phyloP scores from a whole-genome alignment of 1,140 invertebrate species.

The Aphis gossypii region DNA sequence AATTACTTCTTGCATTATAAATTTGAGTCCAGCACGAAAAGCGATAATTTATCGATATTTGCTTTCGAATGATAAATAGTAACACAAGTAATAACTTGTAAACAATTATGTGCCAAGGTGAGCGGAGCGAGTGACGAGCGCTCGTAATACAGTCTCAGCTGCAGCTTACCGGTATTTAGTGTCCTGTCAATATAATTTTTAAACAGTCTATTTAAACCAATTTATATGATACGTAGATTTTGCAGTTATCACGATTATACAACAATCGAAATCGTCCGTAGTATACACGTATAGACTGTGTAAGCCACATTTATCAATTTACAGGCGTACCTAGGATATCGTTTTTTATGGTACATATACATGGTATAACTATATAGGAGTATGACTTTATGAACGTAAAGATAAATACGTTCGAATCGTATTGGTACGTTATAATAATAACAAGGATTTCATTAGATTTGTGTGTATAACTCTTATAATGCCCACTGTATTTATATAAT shows the following conservation, averaged over 20 bases:
- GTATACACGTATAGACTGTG: background rate
- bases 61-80: background rate
- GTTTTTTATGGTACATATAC: background rate
- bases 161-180: background rate
- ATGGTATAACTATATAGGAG: background rate
- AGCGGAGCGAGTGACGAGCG: background rate
- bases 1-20: background rate
- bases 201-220: background rate
- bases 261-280: background rate
- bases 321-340: background rate
- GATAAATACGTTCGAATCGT: background rate
- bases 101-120: background rate
- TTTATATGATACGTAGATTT: background rate
- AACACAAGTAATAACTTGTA: background rate
- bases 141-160: background rate
- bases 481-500: background rate
- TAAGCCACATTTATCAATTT: background rate
- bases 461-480: background rate
- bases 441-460: background rate
- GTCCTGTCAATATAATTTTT: background rate
- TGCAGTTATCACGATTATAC: background rate
- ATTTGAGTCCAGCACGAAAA: background rate
- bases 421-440: background rate
- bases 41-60: background rate
- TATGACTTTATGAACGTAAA: background rate